phyloP scores from a whole-genome alignment of 2,797 vertebrate genomes.

The Pipistrellus pipistrellus region DNA sequence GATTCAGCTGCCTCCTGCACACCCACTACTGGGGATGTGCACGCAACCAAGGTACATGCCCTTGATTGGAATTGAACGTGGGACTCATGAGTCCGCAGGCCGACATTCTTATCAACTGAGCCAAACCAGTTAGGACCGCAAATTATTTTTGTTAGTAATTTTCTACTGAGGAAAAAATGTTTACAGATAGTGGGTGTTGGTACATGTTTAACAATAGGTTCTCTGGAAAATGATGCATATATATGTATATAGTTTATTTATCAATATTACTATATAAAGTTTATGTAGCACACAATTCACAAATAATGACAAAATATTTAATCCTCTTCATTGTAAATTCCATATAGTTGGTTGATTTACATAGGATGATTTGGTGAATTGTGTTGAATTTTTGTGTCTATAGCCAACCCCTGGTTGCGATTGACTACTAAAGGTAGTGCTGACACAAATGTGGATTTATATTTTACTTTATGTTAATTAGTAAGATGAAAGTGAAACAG shows the following conservation, averaged over 20 bases:
- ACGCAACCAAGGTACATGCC: no score
- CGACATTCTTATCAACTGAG: no score
- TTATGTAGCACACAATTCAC: not conserved
- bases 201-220: not conserved
- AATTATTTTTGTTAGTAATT: not conserved
- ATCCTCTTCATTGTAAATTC: not conserved
- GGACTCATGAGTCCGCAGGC: no score
- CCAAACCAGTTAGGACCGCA: no score
- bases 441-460: not conserved
- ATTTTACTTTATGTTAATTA: not conserved
- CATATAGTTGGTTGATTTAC: not conserved
- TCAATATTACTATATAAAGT: not conserved
- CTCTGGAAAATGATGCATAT: not conserved
- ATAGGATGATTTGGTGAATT: not conserved
- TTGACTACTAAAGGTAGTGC: not conserved
- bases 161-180: not conserved
- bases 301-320: not conserved
- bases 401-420: not conserved
- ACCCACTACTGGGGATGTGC: no score
- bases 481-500: not conserved
- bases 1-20: no score
- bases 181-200: not conserved
- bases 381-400: not conserved
- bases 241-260: not conserved
- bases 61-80: no score